Base-by-base conservation (phyloP, 1,140 invertebrate genomes). In the Anthonomus grandis region DNA sequence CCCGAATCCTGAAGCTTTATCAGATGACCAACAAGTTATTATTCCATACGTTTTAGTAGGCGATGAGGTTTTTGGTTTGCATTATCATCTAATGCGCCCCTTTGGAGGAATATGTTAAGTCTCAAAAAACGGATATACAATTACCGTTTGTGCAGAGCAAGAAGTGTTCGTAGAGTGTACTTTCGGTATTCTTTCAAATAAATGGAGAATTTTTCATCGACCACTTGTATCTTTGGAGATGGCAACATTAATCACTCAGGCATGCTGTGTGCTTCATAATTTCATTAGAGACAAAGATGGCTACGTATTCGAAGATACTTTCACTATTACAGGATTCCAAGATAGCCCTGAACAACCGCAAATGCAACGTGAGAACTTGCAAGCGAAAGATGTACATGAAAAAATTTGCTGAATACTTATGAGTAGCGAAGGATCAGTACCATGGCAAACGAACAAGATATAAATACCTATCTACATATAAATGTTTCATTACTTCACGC, bases 41-140 rank as follows among this genome's bases (percentile, higher is more conserved):
- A 8, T 38, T 5, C 13, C 37, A 13, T 38, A 38, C 13, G 37
- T 38, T 8, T 38, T 38, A 13, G 5, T 38, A 80, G 65, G 37
- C 13, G 37, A 38, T 38, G 37, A 38, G 13, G 37, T 15, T 38
- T 38, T 38, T 38, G 37, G 5, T 8, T 38, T 38, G 13, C 5
- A 5, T 38, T 8, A 5, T 13, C 5, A 38, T 38, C 5, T 38
- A 38, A 5, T 38, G 37, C 37, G 37, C 5, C 37, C 37, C 37
- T 38, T 8, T 38, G 37, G 37, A 38, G 37, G 37, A 38, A 5
- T 9, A 38, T 8, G 5, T 13, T 38, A 5, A 15, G 13, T 13
- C 10, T 8, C 37, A 13, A 5, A 38, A 38, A 38, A 38, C 5
- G 13, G 6, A 38, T 38, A 8, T 38, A 8, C 37, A 38, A 38